Evolutionary conservation across 2,113 vertebrate species (phyloP), one percentile per base, ranked within the genome.

Genomic region (Cnemophilus loriae): DNA sequence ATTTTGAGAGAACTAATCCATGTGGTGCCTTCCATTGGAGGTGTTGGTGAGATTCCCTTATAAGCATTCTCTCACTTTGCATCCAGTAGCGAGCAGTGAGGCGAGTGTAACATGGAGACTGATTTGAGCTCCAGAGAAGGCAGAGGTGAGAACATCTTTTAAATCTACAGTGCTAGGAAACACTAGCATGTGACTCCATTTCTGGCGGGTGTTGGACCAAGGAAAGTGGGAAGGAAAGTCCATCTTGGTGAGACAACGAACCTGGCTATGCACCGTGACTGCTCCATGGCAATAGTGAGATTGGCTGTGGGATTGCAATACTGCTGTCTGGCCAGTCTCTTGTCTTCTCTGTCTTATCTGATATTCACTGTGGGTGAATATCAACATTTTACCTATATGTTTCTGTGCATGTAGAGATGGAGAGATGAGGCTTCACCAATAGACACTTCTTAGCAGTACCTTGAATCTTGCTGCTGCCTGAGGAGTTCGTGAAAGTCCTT

Each of bases 291-390:
- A 60, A 19, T 11, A 3, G 5, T 27, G 23, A 59, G 13, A 78
- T 44, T 0, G 0, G n/a, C 37, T 27, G 13, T 15, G 23, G 26
- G 39, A 57, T 22, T 73, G 32, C 65, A 76, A 13, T n/a, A 79
- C 18, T 2, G 2, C 30, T 73, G 57, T 41, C 61, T 75, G 56
- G 26, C 41, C 69, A 49, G 35, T 22, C 47, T 60, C n/a, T 35
- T 53, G 8, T n/a, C 57, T 61, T 60, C 30, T 75, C 44, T 59
- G n/a, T 76, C 71, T 50, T 50, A 21, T 44, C 74, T 61, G n/a
- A 46, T 57, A 79, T 8, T 85, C 11, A 37, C 61, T 78, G 30
- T 76, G 61, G 22, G 13, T 26, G 5, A 42, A 41, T 42, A 61
- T 14, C 37, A 84, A 33, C 9, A 11, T 81, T 95, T 85, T 81